Base-by-base conservation (phyloP, 2,113 vertebrate genomes). In the Epinephelus lanceolatus region DNA sequence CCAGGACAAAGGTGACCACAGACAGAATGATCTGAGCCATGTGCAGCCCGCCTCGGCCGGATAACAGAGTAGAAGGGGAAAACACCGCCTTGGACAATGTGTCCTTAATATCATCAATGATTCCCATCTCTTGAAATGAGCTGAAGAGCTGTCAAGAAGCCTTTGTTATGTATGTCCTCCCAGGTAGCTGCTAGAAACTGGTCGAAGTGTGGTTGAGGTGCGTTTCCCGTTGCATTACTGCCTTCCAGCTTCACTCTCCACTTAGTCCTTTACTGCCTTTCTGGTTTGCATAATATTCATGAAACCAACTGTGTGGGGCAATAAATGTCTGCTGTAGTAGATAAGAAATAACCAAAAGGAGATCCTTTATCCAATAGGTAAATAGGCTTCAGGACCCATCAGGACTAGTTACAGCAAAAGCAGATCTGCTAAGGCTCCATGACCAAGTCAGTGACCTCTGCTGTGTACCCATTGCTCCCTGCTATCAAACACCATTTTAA, bases 11-110 rank as follows among this genome's bases (percentile, higher is more conserved):
- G 45, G 91, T 93, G 76, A 90, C 65, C 67, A 89, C 19, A 57
- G 40, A 90, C 59, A 94, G 27, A 5, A 91, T 3, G n/a, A 94
- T 90, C 90, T 94, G 88, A 49, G 73, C 63, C 77, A 93, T 88
- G 85, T 94, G 94, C 21, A 95, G 76, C 8, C 14, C 85, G 0
- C 91, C 89, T n/a, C 93, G 85, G 42, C 55, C 51, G 0, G 86
- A 78, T 3, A 85, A 5, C 80, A 94, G 82, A 21, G 79, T 17
- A 0, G 89, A 85, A 10, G 89, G 89, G 23, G 66, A 71, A 23
- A 94, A 94, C 63, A 88, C 89, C 0, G 91, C 88, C 67, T 93
- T 12, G 23, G 90, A 92, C 52, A 91, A 0, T 0, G 67, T 83
- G 10, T 71, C 53, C 77, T 93, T 94, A 1, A 93, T 12, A 1